Percentiles rank a stretch among this genome's conserved stretches.
phyloP scores from a whole-genome alignment of 1,140 invertebrate species.

The Leptopilina clavipes region DNA sequence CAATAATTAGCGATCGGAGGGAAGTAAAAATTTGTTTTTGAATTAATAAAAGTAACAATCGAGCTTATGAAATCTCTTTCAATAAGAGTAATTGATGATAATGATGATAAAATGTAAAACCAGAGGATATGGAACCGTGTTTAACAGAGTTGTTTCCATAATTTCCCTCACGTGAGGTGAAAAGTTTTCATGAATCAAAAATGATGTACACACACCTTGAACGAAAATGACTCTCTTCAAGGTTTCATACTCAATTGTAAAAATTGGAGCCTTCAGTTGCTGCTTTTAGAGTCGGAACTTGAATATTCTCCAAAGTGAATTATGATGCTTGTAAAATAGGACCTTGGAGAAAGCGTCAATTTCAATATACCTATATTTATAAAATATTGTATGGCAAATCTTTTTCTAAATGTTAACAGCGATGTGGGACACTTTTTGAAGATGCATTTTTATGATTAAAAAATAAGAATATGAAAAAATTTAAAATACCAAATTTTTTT shows the following conservation, averaged over 20 bases:
- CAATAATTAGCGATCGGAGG: no score
- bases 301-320: constrained; percentile 12
- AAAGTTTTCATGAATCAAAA: constrained; percentile 35
- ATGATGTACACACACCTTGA: constrained; percentile 40
- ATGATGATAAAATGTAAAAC: constrained; percentile 55
- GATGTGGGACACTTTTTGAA: neutral
- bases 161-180: constrained; percentile 40
- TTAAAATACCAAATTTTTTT: no score
- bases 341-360: constrained; percentile 20
- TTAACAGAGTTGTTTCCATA: constrained; percentile 49
- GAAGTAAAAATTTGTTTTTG: no score
- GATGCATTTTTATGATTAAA: neutral
- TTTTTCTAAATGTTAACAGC: neutral
- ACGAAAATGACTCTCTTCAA: constrained; percentile 19
- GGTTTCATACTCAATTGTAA: constrained; percentile 16
- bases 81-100: no score
- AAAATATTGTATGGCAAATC: neutral
- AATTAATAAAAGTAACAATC: no score
- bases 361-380: neutral
- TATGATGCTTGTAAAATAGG: constrained; percentile 23
- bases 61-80: neutral
- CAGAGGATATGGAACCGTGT: constrained; percentile 51
- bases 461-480: neutral
- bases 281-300: neutral
- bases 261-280: neutral